A percentile compares a stretch with the other conserved stretches of the same genome.
Conservation (phyloP, 2,888 invertebrate genomes). For the Ormyrus rosae region DNA sequence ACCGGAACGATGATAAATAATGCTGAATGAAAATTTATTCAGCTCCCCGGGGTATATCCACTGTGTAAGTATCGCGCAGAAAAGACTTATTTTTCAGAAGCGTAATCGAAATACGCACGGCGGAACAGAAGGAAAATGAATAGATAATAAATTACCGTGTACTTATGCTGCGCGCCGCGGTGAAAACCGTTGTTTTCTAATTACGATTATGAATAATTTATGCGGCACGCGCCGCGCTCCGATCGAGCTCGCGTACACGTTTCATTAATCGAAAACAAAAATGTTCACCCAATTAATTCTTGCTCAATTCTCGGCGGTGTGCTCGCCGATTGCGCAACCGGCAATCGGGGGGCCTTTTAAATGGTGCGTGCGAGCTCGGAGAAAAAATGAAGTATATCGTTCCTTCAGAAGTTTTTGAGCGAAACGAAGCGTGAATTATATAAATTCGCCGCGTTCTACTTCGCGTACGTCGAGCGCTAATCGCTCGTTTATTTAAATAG, state of each 20-base stretch:
- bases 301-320: constrained; percentile 19
- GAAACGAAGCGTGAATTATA: constrained; percentile 17
- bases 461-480: neutral
- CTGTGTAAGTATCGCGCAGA: no score
- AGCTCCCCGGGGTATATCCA: no score
- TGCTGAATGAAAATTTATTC: no score
- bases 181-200: constrained; percentile 42
- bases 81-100: no score
- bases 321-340: constrained; percentile 14
- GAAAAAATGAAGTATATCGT: constrained; percentile 12
- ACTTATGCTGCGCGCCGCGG: neutral
- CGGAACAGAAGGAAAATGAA: constrained; percentile 1
- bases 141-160: constrained; percentile 15
- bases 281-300: constrained; percentile 36
- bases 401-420: neutral
- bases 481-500: constrained; percentile 8
- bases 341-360: neutral
- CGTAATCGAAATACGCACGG: no score
- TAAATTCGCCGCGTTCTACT: constrained; percentile 23
- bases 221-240: neutral
- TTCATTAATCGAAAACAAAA: constrained; percentile 19
- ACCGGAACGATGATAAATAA: no score
- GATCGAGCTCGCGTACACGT: neutral
- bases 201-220: constrained; percentile 54
- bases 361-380: neutral